Base-by-base conservation (phyloP, 2,888 invertebrate genomes). In the Miltochrista miniata region DNA sequence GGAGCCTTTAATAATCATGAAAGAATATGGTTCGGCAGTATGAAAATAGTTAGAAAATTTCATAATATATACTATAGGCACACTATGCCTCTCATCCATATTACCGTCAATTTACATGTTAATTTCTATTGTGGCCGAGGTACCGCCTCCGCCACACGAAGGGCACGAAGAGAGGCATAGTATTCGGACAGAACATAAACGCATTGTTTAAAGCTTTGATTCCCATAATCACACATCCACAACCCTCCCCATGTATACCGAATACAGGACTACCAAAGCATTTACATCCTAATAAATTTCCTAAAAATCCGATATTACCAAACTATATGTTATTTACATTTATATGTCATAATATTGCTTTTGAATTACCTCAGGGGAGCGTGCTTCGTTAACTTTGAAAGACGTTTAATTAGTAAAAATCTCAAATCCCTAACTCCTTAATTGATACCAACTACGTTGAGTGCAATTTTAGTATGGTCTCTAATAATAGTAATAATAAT, bases 291-390 rank as follows among this genome's bases (percentile, higher is more conserved):
- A 90, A 85, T 86, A 85, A 86, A 86, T 90, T 89, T 85, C 80
- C 90, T 90, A 90, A 90, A 91, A 90, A 89, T 85, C 81, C 83
- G 81, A 86, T 84, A 86, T 86, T 91, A 91, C 77, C 90, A 91
- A 91, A 90, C 90, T 91, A 90, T 90, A 89, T 83, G 70, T 81
- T 86, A 86, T 90, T 85, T 90, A 90, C 88, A 89, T 83, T 81
- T 91, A 90, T 90, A 90, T 90, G 88, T 90, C 90, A 83, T 90
- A 89, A 82, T 91, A 91, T 91, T 91, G 91, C 91, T 91, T 91
- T 90, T 87, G 83, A 87, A 81, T 90, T 89, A 87, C 85, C 80
- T 86, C 85, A 79, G 90, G 90, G 90, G 90, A 87, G 88, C 87
- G 90, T 90, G 90, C 88, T 77, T 84, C 81, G 70, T 85, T 79